phyloP scores from a whole-genome alignment of 2,113 vertebrate species.

The Cryptomyrus ogoouensis region DNA sequence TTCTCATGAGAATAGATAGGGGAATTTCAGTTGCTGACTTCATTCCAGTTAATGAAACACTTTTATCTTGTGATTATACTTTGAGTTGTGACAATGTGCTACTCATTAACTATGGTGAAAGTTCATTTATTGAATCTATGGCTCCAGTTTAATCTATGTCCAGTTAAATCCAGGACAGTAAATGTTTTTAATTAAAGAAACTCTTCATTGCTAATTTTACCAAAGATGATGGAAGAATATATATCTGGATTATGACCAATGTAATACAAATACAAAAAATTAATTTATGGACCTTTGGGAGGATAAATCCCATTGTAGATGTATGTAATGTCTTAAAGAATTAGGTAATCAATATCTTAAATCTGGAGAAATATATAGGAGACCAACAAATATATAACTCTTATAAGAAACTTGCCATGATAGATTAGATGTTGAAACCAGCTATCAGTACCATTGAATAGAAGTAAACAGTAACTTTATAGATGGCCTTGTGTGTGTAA shows the following conservation, averaged over 20 bases:
- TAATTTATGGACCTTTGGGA: neutral
- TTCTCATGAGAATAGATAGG: neutral
- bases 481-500: neutral
- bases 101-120: neutral
- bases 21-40: neutral
- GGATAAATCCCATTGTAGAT: neutral
- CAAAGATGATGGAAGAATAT: neutral
- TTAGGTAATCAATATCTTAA: neutral
- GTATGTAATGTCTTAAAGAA: neutral
- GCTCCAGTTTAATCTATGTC: neutral
- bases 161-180: neutral
- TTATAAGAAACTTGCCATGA: neutral
- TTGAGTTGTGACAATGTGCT: neutral
- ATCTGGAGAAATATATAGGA: neutral
- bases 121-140: neutral
- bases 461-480: neutral
- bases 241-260: neutral
- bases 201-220: neutral
- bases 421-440: neutral
- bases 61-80: neutral
- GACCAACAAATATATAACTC: neutral
- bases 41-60: neutral
- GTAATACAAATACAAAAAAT: neutral
- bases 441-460: neutral
- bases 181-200: neutral